Evolutionary conservation across 2,113 vertebrate species (phyloP).

Genomic region (Charina bottae): DNA sequence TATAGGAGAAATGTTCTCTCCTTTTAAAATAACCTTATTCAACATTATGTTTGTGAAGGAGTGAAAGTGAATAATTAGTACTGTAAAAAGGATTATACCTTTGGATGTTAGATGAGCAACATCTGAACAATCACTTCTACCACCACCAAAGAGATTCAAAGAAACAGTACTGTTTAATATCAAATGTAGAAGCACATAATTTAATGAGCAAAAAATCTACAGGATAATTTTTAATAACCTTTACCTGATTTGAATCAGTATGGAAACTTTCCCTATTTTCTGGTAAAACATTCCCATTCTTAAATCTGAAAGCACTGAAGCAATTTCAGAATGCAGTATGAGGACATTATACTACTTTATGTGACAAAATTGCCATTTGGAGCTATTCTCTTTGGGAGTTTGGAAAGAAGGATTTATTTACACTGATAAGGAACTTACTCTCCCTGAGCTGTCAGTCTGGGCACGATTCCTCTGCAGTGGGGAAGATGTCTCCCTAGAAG

Average conservation of each 20-base stretch:
- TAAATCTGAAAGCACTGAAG: conserved; percentile 39
- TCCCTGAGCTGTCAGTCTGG: neutral
- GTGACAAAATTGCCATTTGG: neutral
- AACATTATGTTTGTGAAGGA: neutral
- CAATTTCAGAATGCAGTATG: conserved; percentile 18
- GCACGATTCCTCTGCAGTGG: neutral
- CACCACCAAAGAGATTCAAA: neutral
- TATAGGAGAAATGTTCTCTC: neutral
- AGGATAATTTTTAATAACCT: neutral
- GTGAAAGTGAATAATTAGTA: neutral
- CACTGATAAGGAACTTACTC: neutral
- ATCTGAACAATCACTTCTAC: neutral
- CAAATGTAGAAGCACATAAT: neutral
- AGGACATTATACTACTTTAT: conserved; percentile 21
- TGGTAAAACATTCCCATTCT: conserved; percentile 34
- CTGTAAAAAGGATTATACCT: neutral
- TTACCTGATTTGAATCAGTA: conserved; percentile 40
- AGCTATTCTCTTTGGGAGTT: neutral
- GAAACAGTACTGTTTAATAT: neutral
- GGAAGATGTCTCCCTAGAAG: neutral
- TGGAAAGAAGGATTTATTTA: neutral
- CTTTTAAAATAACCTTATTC: neutral
- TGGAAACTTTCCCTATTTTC: conserved; percentile 29
- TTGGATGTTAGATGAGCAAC: neutral
- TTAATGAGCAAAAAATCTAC: rapidly evolving